Conservation (phyloP, 1,140 invertebrate species). For the Drosophila subobscura region DNA sequence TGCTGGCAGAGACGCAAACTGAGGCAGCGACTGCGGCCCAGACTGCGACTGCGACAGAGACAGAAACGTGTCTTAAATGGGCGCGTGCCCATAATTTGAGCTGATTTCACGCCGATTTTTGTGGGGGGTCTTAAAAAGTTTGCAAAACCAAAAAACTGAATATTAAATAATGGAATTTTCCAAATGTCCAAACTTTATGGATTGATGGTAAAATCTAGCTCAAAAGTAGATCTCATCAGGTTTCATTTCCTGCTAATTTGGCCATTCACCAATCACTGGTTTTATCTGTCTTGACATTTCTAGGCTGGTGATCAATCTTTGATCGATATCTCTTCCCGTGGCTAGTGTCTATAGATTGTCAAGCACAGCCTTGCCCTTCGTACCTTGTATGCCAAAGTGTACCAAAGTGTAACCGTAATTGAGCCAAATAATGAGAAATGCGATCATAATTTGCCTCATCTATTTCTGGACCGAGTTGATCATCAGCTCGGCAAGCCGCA, state of each 20-base stretch:
- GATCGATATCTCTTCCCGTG: conserved; percentile 17
- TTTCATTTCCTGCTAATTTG: conserved; percentile 21
- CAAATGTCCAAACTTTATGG: too few relatives aligned
- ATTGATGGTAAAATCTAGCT: neutral
- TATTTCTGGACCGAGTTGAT: conserved; percentile 34
- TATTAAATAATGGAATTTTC: conserved; percentile 22
- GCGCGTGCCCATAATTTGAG: conserved; percentile 60
- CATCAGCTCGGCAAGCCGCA: conserved; percentile 37
- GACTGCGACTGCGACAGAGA: conserved; percentile 10
- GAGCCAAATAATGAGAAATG: conserved; percentile 25
- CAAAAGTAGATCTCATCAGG: conserved; percentile 5
- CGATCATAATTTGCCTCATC: conserved; percentile 32
- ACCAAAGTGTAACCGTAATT: conserved; percentile 28
- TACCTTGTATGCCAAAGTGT: neutral
- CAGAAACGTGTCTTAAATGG: conserved; percentile 17
- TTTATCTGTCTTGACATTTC: conserved; percentile 7
- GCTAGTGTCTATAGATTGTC: conserved; percentile 9
- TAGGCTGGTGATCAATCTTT: conserved; percentile 18
- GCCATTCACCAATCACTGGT: conserved; percentile 3
- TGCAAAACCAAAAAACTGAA: conserved; percentile 18
- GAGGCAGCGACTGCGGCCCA: conserved; percentile 5
- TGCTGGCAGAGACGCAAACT: conserved; percentile 57
- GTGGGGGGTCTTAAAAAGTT: conserved; percentile 13
- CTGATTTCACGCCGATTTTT: conserved; percentile 58
- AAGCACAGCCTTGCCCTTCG: conserved; percentile 32